phyloP scores from a whole-genome alignment of 1,140 invertebrate species.

The Globodera rostochiensis region DNA sequence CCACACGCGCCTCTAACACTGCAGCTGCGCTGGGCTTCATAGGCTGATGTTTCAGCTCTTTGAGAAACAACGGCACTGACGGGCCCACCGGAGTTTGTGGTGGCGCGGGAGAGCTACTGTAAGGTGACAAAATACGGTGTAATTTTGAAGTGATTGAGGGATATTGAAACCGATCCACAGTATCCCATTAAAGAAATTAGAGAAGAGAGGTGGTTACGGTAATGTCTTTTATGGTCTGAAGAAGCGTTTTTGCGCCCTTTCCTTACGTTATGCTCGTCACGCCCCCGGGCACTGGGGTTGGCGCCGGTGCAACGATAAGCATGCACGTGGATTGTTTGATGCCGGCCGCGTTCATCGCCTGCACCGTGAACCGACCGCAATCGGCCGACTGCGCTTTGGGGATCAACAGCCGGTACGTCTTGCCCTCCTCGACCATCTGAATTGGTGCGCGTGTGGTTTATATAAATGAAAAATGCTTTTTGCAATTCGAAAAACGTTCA shows the following conservation, averaged over 20 bases:
- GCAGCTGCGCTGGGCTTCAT: conserved; percentile 49
- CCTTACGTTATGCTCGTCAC: conserved; percentile 54
- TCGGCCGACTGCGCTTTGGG: conserved; percentile 53
- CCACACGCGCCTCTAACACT: conserved; percentile 60
- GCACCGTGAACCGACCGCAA: conserved; percentile 61
- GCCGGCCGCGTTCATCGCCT: conserved; percentile 63
- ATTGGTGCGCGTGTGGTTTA: not conserved
- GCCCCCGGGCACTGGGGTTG: conserved; percentile 61
- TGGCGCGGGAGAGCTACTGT: conserved; percentile 58
- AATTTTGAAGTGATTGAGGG: too few species aligned
- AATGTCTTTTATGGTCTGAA: too few species aligned
- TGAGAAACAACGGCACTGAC: conserved; percentile 60
- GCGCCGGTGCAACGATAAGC: conserved; percentile 64
- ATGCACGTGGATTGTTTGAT: conserved; percentile 65
- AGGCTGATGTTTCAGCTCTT: conserved; percentile 61
- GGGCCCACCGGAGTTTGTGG: conserved; percentile 62
- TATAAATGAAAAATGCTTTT: too few species aligned
- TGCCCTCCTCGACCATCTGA: conserved; percentile 55
- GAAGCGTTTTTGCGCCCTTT: too few species aligned
- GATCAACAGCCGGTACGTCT: conserved; percentile 53
- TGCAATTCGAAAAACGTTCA: not conserved
- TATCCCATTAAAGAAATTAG: too few species aligned
- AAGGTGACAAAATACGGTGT: not conserved
- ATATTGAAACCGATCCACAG: too few species aligned
- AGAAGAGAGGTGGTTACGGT: conserved; percentile 7